Conservation (phyloP, 2,888 invertebrate species). For the Nemoura dubitans region DNA sequence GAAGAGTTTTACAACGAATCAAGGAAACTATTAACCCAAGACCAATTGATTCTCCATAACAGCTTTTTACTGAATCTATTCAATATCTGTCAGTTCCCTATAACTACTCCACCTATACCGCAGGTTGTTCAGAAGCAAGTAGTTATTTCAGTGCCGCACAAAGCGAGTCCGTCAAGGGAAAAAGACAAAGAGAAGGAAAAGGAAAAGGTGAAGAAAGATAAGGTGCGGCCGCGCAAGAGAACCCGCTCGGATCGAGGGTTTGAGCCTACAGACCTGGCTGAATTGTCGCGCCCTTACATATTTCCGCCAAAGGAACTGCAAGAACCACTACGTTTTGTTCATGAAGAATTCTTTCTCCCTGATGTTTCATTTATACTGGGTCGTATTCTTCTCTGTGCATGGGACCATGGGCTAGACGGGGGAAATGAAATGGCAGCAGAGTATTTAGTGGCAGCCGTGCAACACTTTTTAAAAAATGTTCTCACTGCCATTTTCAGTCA, state of each 20-base stretch:
- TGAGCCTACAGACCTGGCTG: slow-evolving; percentile 58
- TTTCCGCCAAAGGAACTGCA: slow-evolving; percentile 59
- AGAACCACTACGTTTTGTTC: slow-evolving; percentile 67
- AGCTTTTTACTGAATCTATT: slow-evolving; percentile 82
- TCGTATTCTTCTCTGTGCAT: slow-evolving; percentile 84
- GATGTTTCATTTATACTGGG: slow-evolving; percentile 85
- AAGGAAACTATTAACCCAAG: slow-evolving; percentile 73
- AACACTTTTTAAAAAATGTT: slow-evolving; percentile 83
- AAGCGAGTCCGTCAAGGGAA: slow-evolving; percentile 10
- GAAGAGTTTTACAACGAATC: slow-evolving; percentile 86
- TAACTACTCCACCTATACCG: neutral
- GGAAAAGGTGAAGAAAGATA: slow-evolving; percentile 34
- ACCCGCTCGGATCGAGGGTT: slow-evolving; percentile 48
- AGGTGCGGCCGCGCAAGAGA: slow-evolving; percentile 38
- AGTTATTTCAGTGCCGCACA: neutral
- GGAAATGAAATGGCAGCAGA: slow-evolving; percentile 86
- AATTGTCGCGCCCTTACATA: slow-evolving; percentile 58
- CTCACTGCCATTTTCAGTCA: slow-evolving; percentile 80
- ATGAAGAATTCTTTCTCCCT: slow-evolving; percentile 82
- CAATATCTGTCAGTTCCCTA: slow-evolving; percentile 69
- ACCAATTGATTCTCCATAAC: slow-evolving; percentile 85
- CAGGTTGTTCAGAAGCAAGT: neutral
- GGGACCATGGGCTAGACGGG: slow-evolving; percentile 88
- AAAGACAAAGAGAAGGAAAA: slow-evolving; percentile 9
- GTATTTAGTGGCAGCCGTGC: slow-evolving; percentile 81